Evolutionary conservation across 1,140 invertebrate genomes (phyloP), one percentile per base, ranked within the genome.

Genomic region (Drosophila sp.): DNA sequence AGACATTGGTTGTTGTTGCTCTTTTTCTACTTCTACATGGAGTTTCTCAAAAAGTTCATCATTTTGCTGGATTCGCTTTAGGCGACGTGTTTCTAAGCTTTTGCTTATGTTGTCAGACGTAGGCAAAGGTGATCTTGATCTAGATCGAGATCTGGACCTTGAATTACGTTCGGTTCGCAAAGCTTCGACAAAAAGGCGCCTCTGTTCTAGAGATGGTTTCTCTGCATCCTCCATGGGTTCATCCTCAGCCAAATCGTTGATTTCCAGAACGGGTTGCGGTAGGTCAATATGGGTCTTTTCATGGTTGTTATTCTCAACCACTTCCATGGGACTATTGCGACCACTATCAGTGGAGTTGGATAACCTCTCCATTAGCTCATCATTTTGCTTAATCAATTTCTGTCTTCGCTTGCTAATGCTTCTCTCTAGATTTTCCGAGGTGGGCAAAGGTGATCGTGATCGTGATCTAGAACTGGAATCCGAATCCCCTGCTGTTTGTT

Each of bases 91-190:
- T 35, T 91, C 85, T 40, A 91, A 30, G 6, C 90, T 90, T 47
- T 79, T 81, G 8, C 66, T 60, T 4, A 91, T 70, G 41, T 91
- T 91, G 27, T 78, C 82, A 0, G 90, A 60, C 0, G 90, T 91
- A n/a, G 90, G 90, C 44, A 91, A 41, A 0, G 90, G 90, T 0
- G 89, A 91, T 6, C 74, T 72, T 2, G 89, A 91, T 0, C 89
- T 76, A 0, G 87, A 89, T 6, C 83, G 61, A 1, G 81, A 82
- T 55, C 70, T 62, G 2, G 72, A 71, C 11, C 65, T 30, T 0
- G 72, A 80, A 8, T 64, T 73, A 0, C 79, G 75, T 11, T 90
- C 76, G 1, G 76, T 70, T 27, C 89, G 44, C 32, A 90, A 11
- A 0, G 40, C 66, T 32, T 83, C 81, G 1, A 91, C 84, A 71